Base-by-base conservation (phyloP, 35 echinoderm and acorn worm genomes). In the Apostichopus parvimensis region DNA sequence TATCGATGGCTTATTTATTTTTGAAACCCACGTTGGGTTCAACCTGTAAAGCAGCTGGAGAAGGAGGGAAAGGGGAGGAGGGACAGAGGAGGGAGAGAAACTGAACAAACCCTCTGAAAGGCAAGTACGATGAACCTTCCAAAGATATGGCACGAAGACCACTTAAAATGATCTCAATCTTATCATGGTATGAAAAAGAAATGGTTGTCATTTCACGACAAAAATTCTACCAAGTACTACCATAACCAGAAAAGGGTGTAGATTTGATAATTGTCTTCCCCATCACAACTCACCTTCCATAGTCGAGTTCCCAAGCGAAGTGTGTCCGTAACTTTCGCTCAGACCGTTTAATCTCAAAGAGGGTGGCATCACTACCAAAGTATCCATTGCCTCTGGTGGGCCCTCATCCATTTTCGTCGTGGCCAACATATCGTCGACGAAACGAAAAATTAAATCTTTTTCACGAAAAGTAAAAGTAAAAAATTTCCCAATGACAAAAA, bases 291-390 rank as follows among this genome's bases (percentile, higher is more conserved):
- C 81, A 84, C 81, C 81, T 58, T 84, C 81, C 56, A 84, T 1
- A 2, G 57, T n/a, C n/a, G 81, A 84, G 56, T 56, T 58, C 7
- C 54, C 20, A 1, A 84, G 57, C 17, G 28, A 58, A 11, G 81
- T 84, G 53, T 84, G 81, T 5, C 81, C 55, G 22, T 84, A 84
- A 58, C 22, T 11, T 84, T 84, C 54, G 20, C 22, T 84, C 20
- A 84, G 54, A 56, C 81, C 81, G 58, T 84, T 84, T 84, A 84
- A 58, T 84, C 81, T 84, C 81, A 84, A 6, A 23, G 81, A 84
- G 8, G 55, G 81, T 5, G 57, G 54, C 54, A 84, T 58, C 81
- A 84, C 81, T 10, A 84, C 81, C 81, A 84, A 58, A 13, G 81
- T 84, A 58, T 84, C 79, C 79, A 82, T 82, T 6, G 79, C 79